Evolutionary conservation across 2,797 vertebrate species (phyloP).

Genomic region (Allenopithecus nigroviridis): DNA sequence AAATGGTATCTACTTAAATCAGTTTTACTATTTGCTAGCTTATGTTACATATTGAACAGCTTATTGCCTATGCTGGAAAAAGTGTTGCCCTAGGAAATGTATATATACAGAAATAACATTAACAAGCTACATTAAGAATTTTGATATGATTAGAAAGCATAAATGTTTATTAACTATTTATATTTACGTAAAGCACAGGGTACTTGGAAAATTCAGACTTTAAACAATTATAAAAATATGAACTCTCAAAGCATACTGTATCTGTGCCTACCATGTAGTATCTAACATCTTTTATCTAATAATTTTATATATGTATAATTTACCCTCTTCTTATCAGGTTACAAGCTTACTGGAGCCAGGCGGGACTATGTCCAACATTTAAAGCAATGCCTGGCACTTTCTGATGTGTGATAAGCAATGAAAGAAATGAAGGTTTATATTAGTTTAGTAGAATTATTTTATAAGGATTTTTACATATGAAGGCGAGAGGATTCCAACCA

Average conservation of each 20-base stretch:
- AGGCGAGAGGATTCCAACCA: neutral
- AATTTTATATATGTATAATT: neutral
- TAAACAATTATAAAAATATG: neutral
- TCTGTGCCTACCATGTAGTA: neutral
- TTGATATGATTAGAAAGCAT: neutral
- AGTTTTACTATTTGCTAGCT: neutral
- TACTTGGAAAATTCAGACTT: slow-evolving; percentile 29
- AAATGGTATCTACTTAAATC: neutral
- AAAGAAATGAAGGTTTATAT: neutral
- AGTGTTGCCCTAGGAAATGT: neutral
- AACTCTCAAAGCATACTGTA: neutral
- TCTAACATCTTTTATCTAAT: neutral
- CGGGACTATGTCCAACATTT: neutral
- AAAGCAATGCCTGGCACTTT: neutral
- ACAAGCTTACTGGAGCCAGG: neutral
- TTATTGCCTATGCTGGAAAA: neutral
- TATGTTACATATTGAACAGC: neutral
- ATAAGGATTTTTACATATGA: neutral
- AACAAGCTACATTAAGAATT: neutral
- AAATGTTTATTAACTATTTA: neutral
- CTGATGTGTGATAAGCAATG: neutral
- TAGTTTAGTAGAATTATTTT: neutral
- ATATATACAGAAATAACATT: neutral
- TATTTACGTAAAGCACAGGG: neutral
- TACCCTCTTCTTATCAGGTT: neutral